These are phyloP conservation scores for Vanacampus margaritifer DNA, from an alignment of 2,113 vertebrate species.

Conservation along the genomic window DNA sequence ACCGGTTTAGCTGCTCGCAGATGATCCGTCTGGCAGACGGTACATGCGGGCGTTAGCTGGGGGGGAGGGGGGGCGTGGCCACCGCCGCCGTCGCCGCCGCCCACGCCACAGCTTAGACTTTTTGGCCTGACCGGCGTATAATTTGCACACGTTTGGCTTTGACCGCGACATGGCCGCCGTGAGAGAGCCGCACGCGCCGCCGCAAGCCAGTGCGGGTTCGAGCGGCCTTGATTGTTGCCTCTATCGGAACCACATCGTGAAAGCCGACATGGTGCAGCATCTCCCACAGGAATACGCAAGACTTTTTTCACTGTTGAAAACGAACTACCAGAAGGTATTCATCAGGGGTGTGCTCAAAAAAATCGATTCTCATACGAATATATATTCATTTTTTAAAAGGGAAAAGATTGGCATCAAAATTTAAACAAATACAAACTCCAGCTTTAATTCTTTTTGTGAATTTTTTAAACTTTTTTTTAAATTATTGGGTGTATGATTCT, in stretches of 20 bases:
- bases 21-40: conserved; percentile 44
- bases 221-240: background rate
- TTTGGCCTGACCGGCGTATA: conserved; percentile 59
- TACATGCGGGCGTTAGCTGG: conserved; percentile 55
- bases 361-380: too few relatives aligned
- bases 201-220: conserved; percentile 12
- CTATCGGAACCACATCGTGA: background rate
- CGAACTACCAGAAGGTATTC: background rate
- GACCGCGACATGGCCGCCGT: conserved; percentile 70
- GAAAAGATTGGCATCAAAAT: too few relatives aligned
- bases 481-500: too few relatives aligned
- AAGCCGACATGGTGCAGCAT: background rate
- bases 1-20: conserved; percentile 54
- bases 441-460: too few relatives aligned
- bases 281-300: background rate
- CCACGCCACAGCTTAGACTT: conserved; percentile 60
- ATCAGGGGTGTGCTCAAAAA: too few relatives aligned
- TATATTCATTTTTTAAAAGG: too few relatives aligned
- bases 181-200: conserved; percentile 41
- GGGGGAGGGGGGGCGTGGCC: background rate
- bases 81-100: background rate
- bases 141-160: conserved; percentile 68
- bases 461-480: too few relatives aligned
- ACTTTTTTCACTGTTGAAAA: background rate
- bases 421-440: too few relatives aligned